phyloP scores from a whole-genome alignment of 2,797 vertebrate species.

The Bryconaethiops microstoma region DNA sequence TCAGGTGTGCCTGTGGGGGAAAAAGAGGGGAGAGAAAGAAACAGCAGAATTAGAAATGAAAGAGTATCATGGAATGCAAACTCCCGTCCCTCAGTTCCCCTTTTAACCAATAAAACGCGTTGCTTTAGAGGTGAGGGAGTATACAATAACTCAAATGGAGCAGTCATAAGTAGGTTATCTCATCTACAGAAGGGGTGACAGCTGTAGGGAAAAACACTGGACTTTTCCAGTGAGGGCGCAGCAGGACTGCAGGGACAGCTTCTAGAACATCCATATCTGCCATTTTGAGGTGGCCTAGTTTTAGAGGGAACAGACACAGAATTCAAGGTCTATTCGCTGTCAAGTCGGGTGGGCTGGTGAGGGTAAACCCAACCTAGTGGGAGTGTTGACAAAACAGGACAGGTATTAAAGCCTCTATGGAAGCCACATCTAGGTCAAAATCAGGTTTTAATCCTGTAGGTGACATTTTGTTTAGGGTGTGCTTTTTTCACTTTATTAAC shows the following conservation, averaged over 20 bases:
- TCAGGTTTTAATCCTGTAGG: not conserved
- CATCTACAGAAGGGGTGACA: conserved; percentile 2
- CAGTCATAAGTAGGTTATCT: conserved; percentile 42
- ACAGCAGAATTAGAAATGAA: not conserved
- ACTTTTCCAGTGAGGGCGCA: conserved; percentile 36
- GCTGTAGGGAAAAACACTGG: not conserved
- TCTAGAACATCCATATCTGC: conserved; percentile 45
- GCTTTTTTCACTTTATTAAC: too few species aligned
- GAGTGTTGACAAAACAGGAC: not conserved
- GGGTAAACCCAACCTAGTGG: not conserved
- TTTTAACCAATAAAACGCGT: not conserved
- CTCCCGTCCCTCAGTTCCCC: not conserved
- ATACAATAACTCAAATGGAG: not conserved
- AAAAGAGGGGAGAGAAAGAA: conserved; percentile 38
- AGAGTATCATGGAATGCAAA: not conserved
- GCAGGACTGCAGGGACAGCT: conserved; percentile 34
- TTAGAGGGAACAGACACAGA: conserved; percentile 27
- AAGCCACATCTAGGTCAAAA: not conserved
- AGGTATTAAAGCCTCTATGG: not conserved
- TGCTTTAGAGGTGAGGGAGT: not conserved
- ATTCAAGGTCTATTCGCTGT: conserved; percentile 41
- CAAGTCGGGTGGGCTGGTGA: conserved; percentile 11
- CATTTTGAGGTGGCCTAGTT: conserved; percentile 54
- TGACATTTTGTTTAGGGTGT: not conserved
- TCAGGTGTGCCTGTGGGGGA: conserved; percentile 70